These are phyloP conservation scores for Myiozetetes cayanensis DNA, from an alignment of 2,113 vertebrate genomes.

Conservation along the genomic window DNA sequence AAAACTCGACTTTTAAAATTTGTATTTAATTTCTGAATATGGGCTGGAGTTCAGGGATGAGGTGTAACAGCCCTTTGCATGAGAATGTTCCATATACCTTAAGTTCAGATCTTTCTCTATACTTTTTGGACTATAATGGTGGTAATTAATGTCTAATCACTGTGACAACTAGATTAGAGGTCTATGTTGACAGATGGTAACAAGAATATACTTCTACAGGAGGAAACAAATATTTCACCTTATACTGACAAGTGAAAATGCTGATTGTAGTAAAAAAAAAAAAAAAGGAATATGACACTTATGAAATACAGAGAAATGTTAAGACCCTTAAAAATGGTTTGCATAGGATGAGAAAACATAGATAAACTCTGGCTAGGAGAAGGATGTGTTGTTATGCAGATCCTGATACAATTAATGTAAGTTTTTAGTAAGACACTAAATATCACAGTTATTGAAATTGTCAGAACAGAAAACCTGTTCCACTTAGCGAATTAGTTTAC, in stretches of 20 bases:
- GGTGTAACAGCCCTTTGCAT: background rate
- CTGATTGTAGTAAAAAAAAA: background rate
- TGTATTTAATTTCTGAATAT: background rate
- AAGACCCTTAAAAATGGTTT: background rate
- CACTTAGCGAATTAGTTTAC: background rate
- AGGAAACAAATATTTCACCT: background rate
- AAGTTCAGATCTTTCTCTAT: background rate
- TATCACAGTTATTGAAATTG: background rate
- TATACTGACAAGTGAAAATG: background rate
- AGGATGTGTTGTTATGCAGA: background rate
- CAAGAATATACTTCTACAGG: background rate
- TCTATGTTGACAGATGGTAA: background rate
- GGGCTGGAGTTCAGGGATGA: background rate
- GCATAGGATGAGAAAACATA: background rate
- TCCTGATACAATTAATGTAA: background rate
- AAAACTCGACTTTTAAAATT: background rate
- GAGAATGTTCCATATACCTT: background rate
- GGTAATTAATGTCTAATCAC: background rate
- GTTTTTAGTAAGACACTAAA: background rate
- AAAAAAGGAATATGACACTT: background rate
- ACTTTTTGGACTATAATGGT: background rate
- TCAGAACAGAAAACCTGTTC: background rate
- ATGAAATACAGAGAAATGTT: background rate
- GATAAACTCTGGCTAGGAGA: background rate
- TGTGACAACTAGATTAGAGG: background rate